Conservation (phyloP, 2,888 invertebrate species). For the Agrochola lychnidis region DNA sequence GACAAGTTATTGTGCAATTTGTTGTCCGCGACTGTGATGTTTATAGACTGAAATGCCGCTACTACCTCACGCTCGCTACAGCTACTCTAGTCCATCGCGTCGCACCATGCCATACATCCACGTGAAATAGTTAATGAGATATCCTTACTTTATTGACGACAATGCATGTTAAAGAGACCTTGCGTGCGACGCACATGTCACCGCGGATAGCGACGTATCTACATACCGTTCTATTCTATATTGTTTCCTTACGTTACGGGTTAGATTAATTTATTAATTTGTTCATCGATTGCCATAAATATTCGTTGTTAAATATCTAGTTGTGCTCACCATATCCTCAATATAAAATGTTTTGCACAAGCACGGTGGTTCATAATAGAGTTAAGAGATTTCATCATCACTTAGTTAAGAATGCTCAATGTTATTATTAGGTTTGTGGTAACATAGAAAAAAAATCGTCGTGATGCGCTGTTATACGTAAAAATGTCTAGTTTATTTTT, state of each 20-base stretch:
- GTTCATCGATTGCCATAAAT: conserved; percentile 87
- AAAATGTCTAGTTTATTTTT: conserved; percentile 71
- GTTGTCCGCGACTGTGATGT: conserved; percentile 93
- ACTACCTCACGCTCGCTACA: conserved; percentile 90
- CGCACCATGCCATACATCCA: conserved; percentile 76
- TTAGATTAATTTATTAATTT: conserved; percentile 82
- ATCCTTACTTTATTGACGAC: conserved; percentile 41
- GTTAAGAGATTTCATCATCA: conserved; percentile 78
- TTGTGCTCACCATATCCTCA: conserved; percentile 82
- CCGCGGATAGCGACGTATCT: conserved; percentile 82
- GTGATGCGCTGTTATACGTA: conserved; percentile 79
- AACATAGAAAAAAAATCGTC: conserved; percentile 70
- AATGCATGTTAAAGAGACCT: conserved; percentile 55
- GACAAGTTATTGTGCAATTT: conserved; percentile 89
- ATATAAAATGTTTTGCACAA: conserved; percentile 82
- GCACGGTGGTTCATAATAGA: conserved; percentile 85
- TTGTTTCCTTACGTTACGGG: conserved; percentile 82
- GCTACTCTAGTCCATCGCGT: conserved; percentile 88
- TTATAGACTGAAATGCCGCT: conserved; percentile 92
- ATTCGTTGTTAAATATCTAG: conserved; percentile 83
- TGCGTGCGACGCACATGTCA: conserved; percentile 78
- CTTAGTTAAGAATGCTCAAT: conserved; percentile 88
- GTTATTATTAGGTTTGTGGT: conserved; percentile 78
- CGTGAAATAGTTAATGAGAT: conserved; percentile 54
- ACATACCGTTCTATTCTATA: conserved; percentile 74